A percentile compares a stretch with the other conserved stretches of the same genome.
These are phyloP conservation scores for Cantharis flavilabris DNA, from an alignment of 2,888 invertebrate species.

Conservation along the genomic window DNA sequence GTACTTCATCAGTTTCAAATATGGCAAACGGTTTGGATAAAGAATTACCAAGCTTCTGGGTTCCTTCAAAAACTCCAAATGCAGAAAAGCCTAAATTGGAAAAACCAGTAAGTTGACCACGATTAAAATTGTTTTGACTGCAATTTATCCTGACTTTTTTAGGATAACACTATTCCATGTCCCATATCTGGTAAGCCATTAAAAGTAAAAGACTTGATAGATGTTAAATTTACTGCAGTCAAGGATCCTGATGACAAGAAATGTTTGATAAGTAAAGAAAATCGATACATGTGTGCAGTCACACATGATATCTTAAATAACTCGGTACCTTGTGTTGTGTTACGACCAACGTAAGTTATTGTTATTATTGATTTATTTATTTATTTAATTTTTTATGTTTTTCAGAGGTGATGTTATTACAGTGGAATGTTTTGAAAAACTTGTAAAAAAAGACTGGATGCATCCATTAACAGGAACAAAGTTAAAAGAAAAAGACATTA, in stretches of 20 bases:
- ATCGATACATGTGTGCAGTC: slow-evolving; percentile 96
- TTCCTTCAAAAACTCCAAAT: slow-evolving; percentile 90
- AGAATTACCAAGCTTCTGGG: slow-evolving; percentile 93
- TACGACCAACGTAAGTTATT: slow-evolving; percentile 78
- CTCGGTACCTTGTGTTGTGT: slow-evolving; percentile 91
- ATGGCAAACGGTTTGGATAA: slow-evolving; percentile 78
- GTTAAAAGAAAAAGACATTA: slow-evolving; percentile 88
- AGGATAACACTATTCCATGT: slow-evolving; percentile 76
- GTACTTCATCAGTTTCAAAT: slow-evolving; percentile 66
- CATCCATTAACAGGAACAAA: slow-evolving; percentile 90
- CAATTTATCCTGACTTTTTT: background rate
- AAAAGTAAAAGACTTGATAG: slow-evolving; percentile 89
- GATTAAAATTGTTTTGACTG: background rate
- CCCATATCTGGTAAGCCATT: slow-evolving; percentile 85
- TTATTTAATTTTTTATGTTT: slow-evolving; percentile 36
- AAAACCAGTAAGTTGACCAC: slow-evolving; percentile 69
- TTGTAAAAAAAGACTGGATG: slow-evolving; percentile 95
- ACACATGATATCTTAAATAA: slow-evolving; percentile 95
- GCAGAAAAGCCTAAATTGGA: slow-evolving; percentile 69
- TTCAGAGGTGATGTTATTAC: slow-evolving; percentile 93
- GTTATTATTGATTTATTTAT: background rate
- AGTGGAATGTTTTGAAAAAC: slow-evolving; percentile 93
- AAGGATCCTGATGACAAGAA: slow-evolving; percentile 87
- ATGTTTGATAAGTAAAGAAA: slow-evolving; percentile 85
- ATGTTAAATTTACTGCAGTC: slow-evolving; percentile 89